Conservation (phyloP, 35 echinoderm and acorn worm species). For the Heliocidaris tuberculata region DNA sequence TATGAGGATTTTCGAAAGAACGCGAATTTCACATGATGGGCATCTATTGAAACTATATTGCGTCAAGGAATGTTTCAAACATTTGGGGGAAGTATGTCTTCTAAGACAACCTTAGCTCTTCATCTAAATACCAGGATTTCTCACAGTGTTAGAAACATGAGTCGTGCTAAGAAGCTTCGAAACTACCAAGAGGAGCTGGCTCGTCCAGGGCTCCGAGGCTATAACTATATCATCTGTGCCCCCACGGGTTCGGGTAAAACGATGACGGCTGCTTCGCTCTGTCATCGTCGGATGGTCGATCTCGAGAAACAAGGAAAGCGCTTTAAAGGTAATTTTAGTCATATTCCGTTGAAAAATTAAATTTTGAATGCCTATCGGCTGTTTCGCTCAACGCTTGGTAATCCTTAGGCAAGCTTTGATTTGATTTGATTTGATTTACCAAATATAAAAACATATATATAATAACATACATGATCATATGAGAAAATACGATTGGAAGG, state of each 20-base stretch:
- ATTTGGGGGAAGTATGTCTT: not conserved
- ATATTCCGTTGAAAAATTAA: too few species aligned
- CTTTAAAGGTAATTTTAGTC: constrained; percentile 61
- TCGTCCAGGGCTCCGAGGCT: constrained; percentile 43
- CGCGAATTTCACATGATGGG: too few species aligned
- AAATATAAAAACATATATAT: too few species aligned
- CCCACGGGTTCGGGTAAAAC: constrained; percentile 75
- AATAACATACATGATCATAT: too few species aligned
- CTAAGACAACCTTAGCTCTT: not conserved
- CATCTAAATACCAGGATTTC: not conserved
- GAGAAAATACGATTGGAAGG: too few species aligned
- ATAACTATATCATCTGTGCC: constrained; percentile 77
- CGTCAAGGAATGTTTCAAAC: not conserved
- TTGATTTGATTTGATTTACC: too few species aligned
- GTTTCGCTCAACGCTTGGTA: too few species aligned
- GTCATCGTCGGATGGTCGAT: constrained; percentile 23
- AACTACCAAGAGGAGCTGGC: constrained; percentile 67
- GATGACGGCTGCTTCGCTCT: constrained; percentile 48
- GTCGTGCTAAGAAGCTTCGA: constrained; percentile 23
- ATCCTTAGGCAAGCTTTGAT: too few species aligned
- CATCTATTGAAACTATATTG: not conserved
- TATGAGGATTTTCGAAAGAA: too few species aligned
- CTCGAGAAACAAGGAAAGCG: not conserved
- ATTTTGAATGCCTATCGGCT: too few species aligned
- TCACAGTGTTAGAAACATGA: not conserved